phyloP scores from a whole-genome alignment of 2,888 invertebrate species.

The Clanis bilineata region DNA sequence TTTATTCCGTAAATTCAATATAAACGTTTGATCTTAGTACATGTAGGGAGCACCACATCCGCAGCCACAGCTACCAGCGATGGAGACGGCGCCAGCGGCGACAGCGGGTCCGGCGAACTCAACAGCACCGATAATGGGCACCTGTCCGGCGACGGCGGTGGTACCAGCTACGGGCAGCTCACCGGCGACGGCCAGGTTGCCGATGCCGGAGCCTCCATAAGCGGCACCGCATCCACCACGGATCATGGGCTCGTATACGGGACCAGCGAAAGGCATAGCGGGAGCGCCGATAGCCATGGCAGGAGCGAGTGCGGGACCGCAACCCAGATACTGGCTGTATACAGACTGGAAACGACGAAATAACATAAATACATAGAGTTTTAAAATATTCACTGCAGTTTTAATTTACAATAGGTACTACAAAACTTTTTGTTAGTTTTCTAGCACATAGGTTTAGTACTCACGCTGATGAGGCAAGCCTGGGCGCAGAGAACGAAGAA shows the following conservation, averaged over 20 bases:
- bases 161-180: slow-evolving; percentile 39
- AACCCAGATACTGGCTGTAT: neutral
- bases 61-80: slow-evolving; percentile 32
- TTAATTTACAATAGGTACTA: too few species aligned
- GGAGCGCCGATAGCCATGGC: too few species aligned
- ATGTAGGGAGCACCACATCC: slow-evolving; percentile 26
- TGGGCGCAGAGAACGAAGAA: slow-evolving; percentile 44
- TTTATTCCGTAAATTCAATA: neutral
- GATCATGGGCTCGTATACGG: neutral
- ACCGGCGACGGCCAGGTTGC: slow-evolving; percentile 39
- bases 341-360: neutral
- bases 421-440: neutral
- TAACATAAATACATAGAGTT: neutral
- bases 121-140: slow-evolving; percentile 40
- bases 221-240: neutral
- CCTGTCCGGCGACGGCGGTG: slow-evolving; percentile 35
- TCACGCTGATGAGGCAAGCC: slow-evolving; percentile 48
- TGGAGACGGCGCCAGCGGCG: slow-evolving; percentile 35
- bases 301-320: neutral
- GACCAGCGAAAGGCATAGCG: too few species aligned
- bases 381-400: too few species aligned
- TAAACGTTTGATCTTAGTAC: slow-evolving; percentile 16
- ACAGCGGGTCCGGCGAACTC: slow-evolving; percentile 31
- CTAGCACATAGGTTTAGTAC: neutral
- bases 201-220: slow-evolving; percentile 30